A percentile compares a stretch with the other conserved stretches of the same genome.
phyloP scores from a whole-genome alignment of 2,113 vertebrate genomes.

The Proterorhinus semilunaris region DNA sequence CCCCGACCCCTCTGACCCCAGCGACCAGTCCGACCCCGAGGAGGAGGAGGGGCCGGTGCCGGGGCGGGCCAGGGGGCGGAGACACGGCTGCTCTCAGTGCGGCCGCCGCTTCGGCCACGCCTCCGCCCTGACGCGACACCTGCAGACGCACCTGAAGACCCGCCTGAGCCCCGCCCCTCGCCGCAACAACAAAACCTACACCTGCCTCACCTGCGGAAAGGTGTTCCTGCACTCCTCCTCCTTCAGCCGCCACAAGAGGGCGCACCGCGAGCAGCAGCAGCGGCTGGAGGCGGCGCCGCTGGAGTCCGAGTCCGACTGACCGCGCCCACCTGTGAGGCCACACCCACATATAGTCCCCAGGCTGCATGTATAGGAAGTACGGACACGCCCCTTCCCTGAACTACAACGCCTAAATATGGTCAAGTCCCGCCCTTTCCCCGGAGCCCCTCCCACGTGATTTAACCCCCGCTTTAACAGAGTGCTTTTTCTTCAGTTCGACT shows the following conservation, averaged over 20 bases:
- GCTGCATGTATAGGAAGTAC: too few species aligned
- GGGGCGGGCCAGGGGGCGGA: constrained; percentile 25
- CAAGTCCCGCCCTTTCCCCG: too few species aligned
- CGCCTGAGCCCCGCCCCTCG: constrained; percentile 23
- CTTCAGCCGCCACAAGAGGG: constrained; percentile 79
- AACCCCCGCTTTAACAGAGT: too few species aligned
- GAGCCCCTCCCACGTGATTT: too few species aligned
- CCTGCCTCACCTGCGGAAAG: constrained; percentile 73
- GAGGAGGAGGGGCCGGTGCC: constrained; percentile 10
- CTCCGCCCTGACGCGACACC: constrained; percentile 73
- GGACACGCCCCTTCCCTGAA: too few species aligned
- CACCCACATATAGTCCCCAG: neutral
- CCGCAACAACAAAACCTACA: constrained; percentile 66
- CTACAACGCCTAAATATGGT: too few species aligned
- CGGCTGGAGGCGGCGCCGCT: constrained; percentile 70
- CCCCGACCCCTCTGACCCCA: constrained; percentile 5
- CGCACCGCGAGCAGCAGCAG: constrained; percentile 64
- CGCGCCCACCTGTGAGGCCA: neutral
- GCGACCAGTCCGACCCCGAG: neutral
- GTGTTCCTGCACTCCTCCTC: constrained; percentile 79
- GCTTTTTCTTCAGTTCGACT: too few species aligned
- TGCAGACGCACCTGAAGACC: constrained; percentile 68
- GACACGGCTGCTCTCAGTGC: constrained; percentile 66
- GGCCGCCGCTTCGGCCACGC: constrained; percentile 73
- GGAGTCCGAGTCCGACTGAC: constrained; percentile 75